A percentile compares a stretch with the other conserved stretches of the same genome.
These are phyloP conservation scores for Gonocerus acuteangulatus DNA, from an alignment of 2,888 invertebrate species.

Conservation along the genomic window DNA sequence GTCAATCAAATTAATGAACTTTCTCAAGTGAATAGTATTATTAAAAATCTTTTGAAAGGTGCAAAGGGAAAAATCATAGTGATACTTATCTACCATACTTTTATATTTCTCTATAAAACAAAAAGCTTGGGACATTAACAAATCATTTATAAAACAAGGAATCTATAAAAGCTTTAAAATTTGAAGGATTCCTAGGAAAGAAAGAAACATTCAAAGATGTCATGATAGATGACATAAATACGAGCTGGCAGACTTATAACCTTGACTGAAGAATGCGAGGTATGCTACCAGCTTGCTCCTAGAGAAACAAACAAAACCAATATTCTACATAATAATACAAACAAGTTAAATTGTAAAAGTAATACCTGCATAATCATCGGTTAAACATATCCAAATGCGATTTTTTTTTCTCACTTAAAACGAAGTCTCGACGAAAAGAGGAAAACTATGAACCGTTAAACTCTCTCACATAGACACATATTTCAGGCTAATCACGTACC, in stretches of 20 bases:
- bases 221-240: conserved; percentile 14
- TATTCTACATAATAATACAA: background rate
- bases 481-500: background rate
- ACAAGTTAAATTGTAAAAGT: background rate
- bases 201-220: background rate
- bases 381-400: background rate
- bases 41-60: too few species aligned
- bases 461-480: conserved; percentile 10
- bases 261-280: conserved; percentile 12
- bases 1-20: too few species aligned
- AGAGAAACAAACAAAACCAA: background rate
- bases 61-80: too few species aligned
- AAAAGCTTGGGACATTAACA: too few species aligned
- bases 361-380: conserved; percentile 15
- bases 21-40: too few species aligned
- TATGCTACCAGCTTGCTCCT: background rate
- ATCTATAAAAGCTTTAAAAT: background rate
- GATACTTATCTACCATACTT: background rate
- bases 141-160: background rate
- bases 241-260: conserved; percentile 6
- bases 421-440: background rate
- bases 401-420: background rate
- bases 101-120: background rate
- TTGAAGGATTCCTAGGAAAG: background rate
- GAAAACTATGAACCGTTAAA: conserved; percentile 15